Conservation (phyloP, 2,113 vertebrate genomes). For the Elaphurus davidianus region DNA sequence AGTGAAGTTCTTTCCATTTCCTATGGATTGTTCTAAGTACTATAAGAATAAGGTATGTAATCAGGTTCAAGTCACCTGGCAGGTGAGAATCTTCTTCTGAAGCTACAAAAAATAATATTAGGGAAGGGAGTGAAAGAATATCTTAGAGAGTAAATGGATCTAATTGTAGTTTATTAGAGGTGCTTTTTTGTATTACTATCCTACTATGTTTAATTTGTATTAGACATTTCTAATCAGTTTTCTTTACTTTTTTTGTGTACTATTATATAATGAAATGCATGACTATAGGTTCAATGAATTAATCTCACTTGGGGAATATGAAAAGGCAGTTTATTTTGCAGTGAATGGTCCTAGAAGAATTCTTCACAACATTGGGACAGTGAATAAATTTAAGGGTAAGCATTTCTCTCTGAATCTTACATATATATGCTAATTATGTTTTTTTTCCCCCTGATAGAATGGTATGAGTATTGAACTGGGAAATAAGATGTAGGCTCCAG, state of each 20-base stretch:
- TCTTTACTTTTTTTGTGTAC: conserved; percentile 12
- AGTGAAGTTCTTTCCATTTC: not conserved
- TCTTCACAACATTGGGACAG: conserved; percentile 80
- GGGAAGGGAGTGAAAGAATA: not conserved
- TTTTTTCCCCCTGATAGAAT: not conserved
- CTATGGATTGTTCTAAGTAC: not conserved
- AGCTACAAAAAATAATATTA: not conserved
- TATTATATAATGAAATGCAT: conserved; percentile 47
- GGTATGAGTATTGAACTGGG: not conserved
- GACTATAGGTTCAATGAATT: conserved; percentile 82
- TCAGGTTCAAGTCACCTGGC: not conserved
- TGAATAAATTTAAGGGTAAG: conserved; percentile 82
- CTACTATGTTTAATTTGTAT: conserved; percentile 2
- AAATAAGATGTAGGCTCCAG: not conserved
- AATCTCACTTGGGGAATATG: conserved; percentile 80
- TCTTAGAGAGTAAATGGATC: not conserved
- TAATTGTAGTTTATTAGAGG: not conserved
- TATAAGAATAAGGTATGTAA: not conserved
- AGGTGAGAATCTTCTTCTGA: conserved; percentile 6
- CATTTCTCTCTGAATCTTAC: conserved; percentile 32
- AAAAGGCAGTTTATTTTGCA: conserved; percentile 81
- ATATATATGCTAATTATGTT: not conserved
- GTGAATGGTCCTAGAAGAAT: conserved; percentile 82
- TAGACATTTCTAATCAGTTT: conserved; percentile 30
- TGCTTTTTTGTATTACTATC: not conserved